phyloP scores from a whole-genome alignment of 2,113 vertebrate species.

The Cyanistes caeruleus region DNA sequence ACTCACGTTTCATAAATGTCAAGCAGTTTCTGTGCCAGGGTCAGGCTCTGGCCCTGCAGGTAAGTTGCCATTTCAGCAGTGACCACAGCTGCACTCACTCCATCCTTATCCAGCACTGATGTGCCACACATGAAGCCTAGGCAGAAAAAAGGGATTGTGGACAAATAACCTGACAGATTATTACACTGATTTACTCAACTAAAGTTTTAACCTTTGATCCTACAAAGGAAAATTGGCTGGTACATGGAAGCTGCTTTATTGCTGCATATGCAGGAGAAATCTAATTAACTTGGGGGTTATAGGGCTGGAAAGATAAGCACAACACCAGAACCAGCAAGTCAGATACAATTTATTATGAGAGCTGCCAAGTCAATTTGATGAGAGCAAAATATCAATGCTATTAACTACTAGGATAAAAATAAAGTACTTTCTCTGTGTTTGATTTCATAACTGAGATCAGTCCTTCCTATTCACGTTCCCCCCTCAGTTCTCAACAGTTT shows the following conservation, averaged over 20 bases:
- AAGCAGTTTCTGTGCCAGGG: slow-evolving; percentile 81
- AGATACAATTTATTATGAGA: neutral
- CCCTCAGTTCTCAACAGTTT: neutral
- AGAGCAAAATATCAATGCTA: neutral
- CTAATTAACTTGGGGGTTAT: neutral
- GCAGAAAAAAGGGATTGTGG: neutral
- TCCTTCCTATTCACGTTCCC: too few relatives aligned
- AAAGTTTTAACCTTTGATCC: neutral
- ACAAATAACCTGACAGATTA: neutral
- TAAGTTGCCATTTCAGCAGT: slow-evolving; percentile 90
- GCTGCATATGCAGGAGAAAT: neutral
- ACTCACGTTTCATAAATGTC: slow-evolving; percentile 87
- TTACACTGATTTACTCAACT: neutral
- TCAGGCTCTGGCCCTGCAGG: slow-evolving; percentile 79
- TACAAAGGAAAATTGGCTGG: neutral
- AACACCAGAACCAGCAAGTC: neutral
- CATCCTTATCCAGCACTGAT: slow-evolving; percentile 91
- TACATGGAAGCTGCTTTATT: neutral
- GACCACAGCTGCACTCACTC: slow-evolving; percentile 90
- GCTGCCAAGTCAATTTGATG: neutral
- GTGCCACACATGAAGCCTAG: slow-evolving; percentile 92
- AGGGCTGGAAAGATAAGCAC: neutral
- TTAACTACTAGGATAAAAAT: neutral
- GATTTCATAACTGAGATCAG: neutral
- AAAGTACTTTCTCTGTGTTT: neutral